A percentile compares a stretch with the other conserved stretches of the same genome.
Evolutionary conservation across 2,797 vertebrate species (phyloP).

Genomic region (Xerus rutilus): DNA sequence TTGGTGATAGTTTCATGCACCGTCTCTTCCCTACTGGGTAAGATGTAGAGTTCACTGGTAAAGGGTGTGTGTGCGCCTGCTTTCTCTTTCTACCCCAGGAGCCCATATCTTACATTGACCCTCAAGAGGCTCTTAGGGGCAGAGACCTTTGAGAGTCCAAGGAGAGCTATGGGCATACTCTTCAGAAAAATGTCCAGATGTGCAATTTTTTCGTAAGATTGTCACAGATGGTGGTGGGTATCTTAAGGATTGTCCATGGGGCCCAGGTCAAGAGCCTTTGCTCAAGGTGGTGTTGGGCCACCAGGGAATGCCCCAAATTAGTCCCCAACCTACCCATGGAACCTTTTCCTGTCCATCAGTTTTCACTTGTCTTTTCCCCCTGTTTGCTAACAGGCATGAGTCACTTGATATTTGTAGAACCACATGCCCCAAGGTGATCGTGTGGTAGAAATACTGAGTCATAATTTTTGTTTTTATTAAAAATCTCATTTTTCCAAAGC

Average conservation of each 20-base stretch:
- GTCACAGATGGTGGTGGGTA: not conserved
- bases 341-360: not conserved
- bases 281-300: not conserved
- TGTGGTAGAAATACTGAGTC: slow-evolving; percentile 57
- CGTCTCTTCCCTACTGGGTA: accelerated
- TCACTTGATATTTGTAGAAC: not conserved
- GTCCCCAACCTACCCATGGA: not conserved
- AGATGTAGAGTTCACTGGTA: not conserved
- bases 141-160: not conserved
- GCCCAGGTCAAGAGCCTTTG: not conserved
- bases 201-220: not conserved
- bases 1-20: accelerated
- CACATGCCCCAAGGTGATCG: not conserved
- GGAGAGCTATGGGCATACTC: not conserved
- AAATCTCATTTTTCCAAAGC: slow-evolving; percentile 46
- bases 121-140: not conserved
- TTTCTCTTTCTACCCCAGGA: not conserved
- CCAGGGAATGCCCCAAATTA: not conserved
- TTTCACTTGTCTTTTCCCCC: not conserved
- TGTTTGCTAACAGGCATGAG: not conserved
- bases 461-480: slow-evolving; percentile 64
- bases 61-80: not conserved
- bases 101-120: not conserved
- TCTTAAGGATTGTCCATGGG: not conserved
- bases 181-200: not conserved